Base-by-base conservation (phyloP, 2,113 vertebrate genomes). In the Phrynocephalus versicolor region DNA sequence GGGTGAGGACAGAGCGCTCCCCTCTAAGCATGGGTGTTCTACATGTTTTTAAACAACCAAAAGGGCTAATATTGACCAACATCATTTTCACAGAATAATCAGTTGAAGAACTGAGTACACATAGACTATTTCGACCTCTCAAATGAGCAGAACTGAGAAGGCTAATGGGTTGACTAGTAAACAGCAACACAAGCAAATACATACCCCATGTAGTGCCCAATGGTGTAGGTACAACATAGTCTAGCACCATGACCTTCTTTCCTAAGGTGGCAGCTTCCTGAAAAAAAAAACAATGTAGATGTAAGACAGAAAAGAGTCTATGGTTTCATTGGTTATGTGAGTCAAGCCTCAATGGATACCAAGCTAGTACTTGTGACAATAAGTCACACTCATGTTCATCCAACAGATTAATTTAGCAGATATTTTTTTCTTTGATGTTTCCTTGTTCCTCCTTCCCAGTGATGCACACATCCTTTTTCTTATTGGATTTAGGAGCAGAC, bases 191-290 rank as follows among this genome's bases (percentile, higher is more conserved):
- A 0, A 33, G 83, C 41, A 41, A 73, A 79, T 25, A 9, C 95
- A 95, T 95, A 99, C 99, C 99, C 99, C 98, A 99, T 16, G 97
- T 90, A 6, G 98, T 97, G 90, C 98, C 98, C 5, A 95, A 95
- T n/a, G 98, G 98, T 0, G 98, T 98, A 0, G 98, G 98, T 30
- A 97, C 97, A 88, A 99, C 98, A 10, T 96, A 99, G 95, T 99
- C 99, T 65, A 99, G 92, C 1, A 99, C 98, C 97, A 99, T 97
- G 27, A 98, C 98, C 80, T 97, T 99, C 94, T 97, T 99, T 23
- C 98, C 98, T 85, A 99, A 91, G 0, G 37, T 0, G 58, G 98
- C 97, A n/a, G 98, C 97, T 97, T 99, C 98, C 98, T 99, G 77
- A 82, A 62, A 62, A 81, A 79, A 83, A 62, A 62, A 81, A 60